A percentile compares a stretch with the other conserved stretches of the same genome.
Conservation (phyloP, 2,797 vertebrate species). For the Lateolabrax maculatus region DNA sequence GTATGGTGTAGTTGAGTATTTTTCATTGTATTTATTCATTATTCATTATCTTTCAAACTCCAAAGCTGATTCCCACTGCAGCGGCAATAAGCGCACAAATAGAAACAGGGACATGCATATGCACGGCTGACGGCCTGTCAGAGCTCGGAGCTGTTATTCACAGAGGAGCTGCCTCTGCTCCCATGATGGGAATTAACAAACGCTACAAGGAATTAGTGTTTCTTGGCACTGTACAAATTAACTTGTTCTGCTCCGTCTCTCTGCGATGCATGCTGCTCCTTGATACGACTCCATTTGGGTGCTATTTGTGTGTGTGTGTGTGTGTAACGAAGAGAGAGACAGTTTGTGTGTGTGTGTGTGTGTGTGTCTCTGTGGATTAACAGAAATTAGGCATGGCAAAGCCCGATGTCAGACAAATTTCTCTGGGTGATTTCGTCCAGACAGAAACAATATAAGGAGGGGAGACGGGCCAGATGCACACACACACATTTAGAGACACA, state of each 20-base stretch:
- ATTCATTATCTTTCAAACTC: constrained; percentile 44
- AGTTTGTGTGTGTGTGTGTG: constrained; percentile 25
- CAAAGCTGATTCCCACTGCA: constrained; percentile 33
- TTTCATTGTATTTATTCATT: constrained; percentile 46
- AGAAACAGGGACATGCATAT: constrained; percentile 23
- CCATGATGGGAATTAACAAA: constrained; percentile 67
- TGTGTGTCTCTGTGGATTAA: constrained; percentile 55
- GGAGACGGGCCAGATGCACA: constrained; percentile 20
- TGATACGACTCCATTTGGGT: constrained; percentile 56
- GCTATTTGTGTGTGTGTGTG: constrained; percentile 23
- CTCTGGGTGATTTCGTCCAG: constrained; percentile 59
- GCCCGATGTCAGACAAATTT: constrained; percentile 63
- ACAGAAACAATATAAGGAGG: constrained; percentile 44
- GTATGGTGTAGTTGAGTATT: background rate
- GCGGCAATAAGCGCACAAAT: constrained; percentile 30
- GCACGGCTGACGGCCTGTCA: constrained; percentile 56
- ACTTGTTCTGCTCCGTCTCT: constrained; percentile 69
- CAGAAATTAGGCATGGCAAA: constrained; percentile 57
- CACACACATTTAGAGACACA: background rate
- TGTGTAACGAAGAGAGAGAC: background rate
- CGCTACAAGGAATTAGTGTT: constrained; percentile 73
- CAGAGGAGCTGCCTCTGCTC: constrained; percentile 51
- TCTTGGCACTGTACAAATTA: constrained; percentile 69
- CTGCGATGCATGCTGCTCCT: constrained; percentile 54
- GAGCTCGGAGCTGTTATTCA: constrained; percentile 51